phyloP scores from a whole-genome alignment of 2,113 vertebrate species.

The Apus apus region DNA sequence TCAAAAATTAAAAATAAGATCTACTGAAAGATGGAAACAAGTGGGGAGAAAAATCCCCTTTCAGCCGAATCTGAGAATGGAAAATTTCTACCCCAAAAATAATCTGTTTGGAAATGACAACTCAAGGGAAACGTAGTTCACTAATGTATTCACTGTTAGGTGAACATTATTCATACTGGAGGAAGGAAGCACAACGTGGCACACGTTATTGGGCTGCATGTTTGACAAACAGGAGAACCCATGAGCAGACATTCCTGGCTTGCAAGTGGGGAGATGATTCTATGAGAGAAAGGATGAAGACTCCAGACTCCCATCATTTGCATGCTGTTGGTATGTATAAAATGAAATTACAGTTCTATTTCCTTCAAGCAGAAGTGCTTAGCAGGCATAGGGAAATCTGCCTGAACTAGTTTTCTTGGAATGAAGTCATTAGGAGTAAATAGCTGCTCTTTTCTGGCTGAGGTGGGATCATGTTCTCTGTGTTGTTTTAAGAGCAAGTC shows the following conservation, averaged over 20 bases:
- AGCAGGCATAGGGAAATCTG: slow-evolving; percentile 22
- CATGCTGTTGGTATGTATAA: slow-evolving; percentile 45
- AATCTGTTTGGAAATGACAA: slow-evolving; percentile 50
- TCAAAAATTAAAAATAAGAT: slow-evolving; percentile 37
- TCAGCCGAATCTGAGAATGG: background rate
- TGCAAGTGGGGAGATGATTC: slow-evolving; percentile 19
- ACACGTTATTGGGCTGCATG: background rate
- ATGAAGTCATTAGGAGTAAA: background rate
- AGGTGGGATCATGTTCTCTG: background rate
- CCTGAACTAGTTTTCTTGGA: slow-evolving; percentile 24
- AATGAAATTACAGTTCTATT: slow-evolving; percentile 3
- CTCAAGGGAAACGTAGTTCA: background rate
- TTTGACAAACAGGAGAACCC: background rate
- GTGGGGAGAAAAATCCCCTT: background rate
- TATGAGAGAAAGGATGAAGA: background rate
- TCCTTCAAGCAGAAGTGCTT: slow-evolving; percentile 36
- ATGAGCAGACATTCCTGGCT: background rate
- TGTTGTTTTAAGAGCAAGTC: background rate
- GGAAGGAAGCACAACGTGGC: slow-evolving; percentile 12
- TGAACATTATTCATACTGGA: slow-evolving; percentile 40
- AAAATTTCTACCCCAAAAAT: slow-evolving; percentile 25
- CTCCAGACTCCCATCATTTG: slow-evolving; percentile 49
- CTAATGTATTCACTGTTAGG: slow-evolving; percentile 44
- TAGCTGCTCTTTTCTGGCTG: background rate
- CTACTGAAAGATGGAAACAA: background rate